Evolutionary conservation across 2,797 vertebrate species (phyloP).

Genomic region (Semaprochilodus insignis): DNA sequence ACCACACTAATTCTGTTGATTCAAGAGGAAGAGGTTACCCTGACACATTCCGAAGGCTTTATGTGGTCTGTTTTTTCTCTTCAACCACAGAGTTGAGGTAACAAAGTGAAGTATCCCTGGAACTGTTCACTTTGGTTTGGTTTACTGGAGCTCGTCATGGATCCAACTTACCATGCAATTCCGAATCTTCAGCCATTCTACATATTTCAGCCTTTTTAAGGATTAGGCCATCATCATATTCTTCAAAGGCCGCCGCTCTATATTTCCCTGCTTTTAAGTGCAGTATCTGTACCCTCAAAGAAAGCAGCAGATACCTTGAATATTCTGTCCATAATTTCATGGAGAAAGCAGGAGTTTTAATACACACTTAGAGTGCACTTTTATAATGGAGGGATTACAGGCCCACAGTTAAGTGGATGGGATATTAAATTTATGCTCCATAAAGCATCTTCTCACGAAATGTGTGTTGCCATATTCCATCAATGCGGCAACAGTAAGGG

Average conservation of each 20-base stretch:
- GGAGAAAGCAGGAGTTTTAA: slow-evolving; percentile 52
- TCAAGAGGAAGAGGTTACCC: neutral
- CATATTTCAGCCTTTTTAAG: slow-evolving; percentile 6
- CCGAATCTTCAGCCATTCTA: slow-evolving; percentile 13
- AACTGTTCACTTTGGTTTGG: neutral
- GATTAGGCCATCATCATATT: slow-evolving; percentile 34
- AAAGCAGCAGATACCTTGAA: slow-evolving; percentile 36
- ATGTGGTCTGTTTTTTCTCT: neutral
- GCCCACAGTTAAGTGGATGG: slow-evolving; percentile 48
- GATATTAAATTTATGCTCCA: slow-evolving; percentile 58
- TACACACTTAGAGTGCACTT: slow-evolving; percentile 44
- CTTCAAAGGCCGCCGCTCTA: slow-evolving; percentile 40
- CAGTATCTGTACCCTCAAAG: slow-evolving; percentile 34
- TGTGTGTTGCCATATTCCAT: slow-evolving; percentile 52
- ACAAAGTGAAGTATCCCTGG: neutral
- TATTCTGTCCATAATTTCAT: slow-evolving; percentile 47
- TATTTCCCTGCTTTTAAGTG: slow-evolving; percentile 45
- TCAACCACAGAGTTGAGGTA: neutral
- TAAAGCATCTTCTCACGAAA: slow-evolving; percentile 47
- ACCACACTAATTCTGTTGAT: slow-evolving; percentile 6
- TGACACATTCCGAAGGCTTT: too few relatives aligned
- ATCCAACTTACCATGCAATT: slow-evolving; percentile 11
- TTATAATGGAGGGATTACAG: slow-evolving; percentile 56
- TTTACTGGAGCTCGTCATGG: slow-evolving; percentile 6
- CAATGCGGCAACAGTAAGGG: slow-evolving; percentile 50